Conservation (phyloP, 2,888 invertebrate species). For the Agrochola litura region DNA sequence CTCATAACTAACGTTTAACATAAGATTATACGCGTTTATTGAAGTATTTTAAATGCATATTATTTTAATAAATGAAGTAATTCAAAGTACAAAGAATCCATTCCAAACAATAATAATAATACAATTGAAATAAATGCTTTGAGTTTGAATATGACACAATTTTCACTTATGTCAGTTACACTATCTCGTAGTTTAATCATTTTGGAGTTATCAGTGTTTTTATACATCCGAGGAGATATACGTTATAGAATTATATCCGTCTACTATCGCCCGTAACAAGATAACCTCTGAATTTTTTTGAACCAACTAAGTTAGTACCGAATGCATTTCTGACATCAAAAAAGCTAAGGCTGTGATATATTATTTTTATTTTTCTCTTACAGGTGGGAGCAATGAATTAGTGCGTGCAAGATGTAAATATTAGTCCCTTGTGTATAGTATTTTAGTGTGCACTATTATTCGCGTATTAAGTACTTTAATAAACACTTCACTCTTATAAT, state of each 20-base stretch:
- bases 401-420: slow-evolving; percentile 84
- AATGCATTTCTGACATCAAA: slow-evolving; percentile 75
- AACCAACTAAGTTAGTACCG: slow-evolving; percentile 33
- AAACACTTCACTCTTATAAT: slow-evolving; percentile 71
- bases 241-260: slow-evolving; percentile 24
- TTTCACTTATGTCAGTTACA: slow-evolving; percentile 7
- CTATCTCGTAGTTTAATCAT: slow-evolving; percentile 18
- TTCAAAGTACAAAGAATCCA: slow-evolving; percentile 3
- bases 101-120: neutral
- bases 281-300: slow-evolving; percentile 40
- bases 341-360: slow-evolving; percentile 81
- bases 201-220: slow-evolving; percentile 33
- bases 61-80: slow-evolving; percentile 18
- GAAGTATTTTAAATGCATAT: neutral
- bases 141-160: slow-evolving; percentile 16
- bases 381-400: slow-evolving; percentile 79
- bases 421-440: slow-evolving; percentile 82
- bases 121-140: no score
- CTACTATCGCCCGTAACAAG: slow-evolving; percentile 41
- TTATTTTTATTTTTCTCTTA: slow-evolving; percentile 84
- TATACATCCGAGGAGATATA: slow-evolving; percentile 28
- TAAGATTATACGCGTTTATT: neutral
- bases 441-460: slow-evolving; percentile 80
- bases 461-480: slow-evolving; percentile 80
- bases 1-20: neutral